Base-by-base conservation (phyloP, 2,888 invertebrate genomes). In the Sicus ferrugineus region DNA sequence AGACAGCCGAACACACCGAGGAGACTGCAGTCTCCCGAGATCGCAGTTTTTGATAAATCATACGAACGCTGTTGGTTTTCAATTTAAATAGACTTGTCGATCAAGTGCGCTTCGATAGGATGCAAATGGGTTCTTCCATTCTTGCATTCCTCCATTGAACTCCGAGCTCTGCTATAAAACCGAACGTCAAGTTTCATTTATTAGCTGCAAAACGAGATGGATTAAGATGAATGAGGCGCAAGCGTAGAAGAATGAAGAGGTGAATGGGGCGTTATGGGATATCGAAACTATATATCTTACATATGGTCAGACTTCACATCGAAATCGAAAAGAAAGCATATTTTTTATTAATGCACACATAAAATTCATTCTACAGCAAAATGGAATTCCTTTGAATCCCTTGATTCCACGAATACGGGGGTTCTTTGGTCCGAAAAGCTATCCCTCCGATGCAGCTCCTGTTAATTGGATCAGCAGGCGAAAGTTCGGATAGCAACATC, bases 11-110 rank as follows among this genome's bases (percentile, higher is more conserved):
- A 58, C 4, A 56, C 26, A 23, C 30, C 9, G 7, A 52, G 52
- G 11, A 56, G 16, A 1, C 42, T 42, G 16, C 42, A 42, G 9
- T 34, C 34, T 34, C 34, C 34, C 9, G 42, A 61, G 62, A 62
- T 54, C 14, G 23, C 16, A 21, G 28, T 56, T 31, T 46, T 21
- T 56, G 68, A 63, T 68, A 63, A 68, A 63, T 63, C 63, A 68
- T 63, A 56, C 63, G 63, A 42, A 69, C 52, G 31, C 50, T 56
- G 48, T 68, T 62, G 46, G 62, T 61, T 28, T 42, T n/a, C 30
- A 31, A 62, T 69, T 70, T 71, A 68, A 72, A 73, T 72, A 72
- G 72, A 72, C 73, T 73, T 73, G 73, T 73, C 50, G 70, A 70
- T 68, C 70, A 56, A 69, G 52, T 69, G 68, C 54, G 46, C 63